Percentiles rank a stretch among this genome's conserved stretches.
Conservation (phyloP, 2,888 invertebrate species). For the Drosophila affinis region DNA sequence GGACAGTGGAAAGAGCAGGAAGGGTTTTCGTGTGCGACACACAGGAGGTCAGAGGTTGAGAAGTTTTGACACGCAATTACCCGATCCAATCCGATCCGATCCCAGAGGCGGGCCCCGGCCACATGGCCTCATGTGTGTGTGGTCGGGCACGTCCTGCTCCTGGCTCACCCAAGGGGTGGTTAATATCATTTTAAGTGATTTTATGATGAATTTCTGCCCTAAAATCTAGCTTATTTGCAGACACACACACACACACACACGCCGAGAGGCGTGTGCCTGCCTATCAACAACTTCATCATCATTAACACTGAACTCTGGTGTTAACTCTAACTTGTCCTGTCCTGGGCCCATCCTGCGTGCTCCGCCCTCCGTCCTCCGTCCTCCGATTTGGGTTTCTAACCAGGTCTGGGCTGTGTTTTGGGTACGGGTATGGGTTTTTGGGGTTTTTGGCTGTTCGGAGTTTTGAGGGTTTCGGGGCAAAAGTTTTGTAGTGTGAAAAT, state of each 20-base stretch:
- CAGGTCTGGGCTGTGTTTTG: not conserved
- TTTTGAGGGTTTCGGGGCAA: conserved; percentile 47
- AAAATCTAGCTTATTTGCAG: conserved; percentile 75
- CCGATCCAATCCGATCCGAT: conserved; percentile 38
- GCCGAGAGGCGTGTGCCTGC: conserved; percentile 26
- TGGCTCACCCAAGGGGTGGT: conserved; percentile 54
- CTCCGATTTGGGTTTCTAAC: too few species aligned
- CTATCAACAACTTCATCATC: conserved; percentile 43
- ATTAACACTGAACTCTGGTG: conserved; percentile 49
- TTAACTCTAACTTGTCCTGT: conserved; percentile 39
- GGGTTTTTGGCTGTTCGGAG: conserved; percentile 27
- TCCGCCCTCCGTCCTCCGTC: too few species aligned
- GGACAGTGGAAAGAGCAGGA: conserved; percentile 7
- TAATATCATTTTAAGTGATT: conserved; percentile 82
- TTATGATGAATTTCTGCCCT: conserved; percentile 82
- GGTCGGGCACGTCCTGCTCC: not conserved
- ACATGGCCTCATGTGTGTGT: not conserved
- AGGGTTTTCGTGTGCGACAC: conserved; percentile 2
- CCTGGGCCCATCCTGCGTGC: not conserved
- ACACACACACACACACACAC: conserved; percentile 22
- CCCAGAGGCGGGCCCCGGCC: not conserved
- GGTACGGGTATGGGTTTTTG: conserved; percentile 12
- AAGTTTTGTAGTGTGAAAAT: conserved; percentile 78
- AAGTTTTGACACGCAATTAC: conserved; percentile 81
- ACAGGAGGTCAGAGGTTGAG: conserved; percentile 75